These are phyloP conservation scores for Lepidocolaptes lacrymiger DNA, from an alignment of 2,797 vertebrate species.

Conservation along the genomic window DNA sequence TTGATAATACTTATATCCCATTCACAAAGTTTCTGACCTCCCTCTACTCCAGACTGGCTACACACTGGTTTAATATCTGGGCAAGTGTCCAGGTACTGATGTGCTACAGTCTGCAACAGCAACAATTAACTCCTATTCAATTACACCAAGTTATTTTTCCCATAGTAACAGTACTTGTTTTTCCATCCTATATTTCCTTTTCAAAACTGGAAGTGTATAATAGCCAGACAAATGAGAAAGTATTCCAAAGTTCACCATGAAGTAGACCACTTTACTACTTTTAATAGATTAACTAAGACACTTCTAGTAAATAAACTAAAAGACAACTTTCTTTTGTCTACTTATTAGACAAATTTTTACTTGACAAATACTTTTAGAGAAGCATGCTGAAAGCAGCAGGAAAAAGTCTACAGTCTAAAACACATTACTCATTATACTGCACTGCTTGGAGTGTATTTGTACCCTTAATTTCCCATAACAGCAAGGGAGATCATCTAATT, in stretches of 20 bases:
- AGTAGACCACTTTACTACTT: background rate
- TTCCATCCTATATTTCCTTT: constrained; percentile 48
- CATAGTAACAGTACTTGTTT: constrained; percentile 46
- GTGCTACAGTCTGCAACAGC: background rate
- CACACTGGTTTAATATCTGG: background rate
- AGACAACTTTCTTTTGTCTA: background rate
- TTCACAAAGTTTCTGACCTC: background rate
- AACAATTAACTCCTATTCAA: background rate
- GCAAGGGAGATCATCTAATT: background rate
- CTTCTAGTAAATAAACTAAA: background rate
- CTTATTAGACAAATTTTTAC: background rate
- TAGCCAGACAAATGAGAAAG: background rate
- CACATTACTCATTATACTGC: background rate
- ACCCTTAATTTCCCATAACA: background rate
- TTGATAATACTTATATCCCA: background rate
- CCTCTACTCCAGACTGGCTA: background rate
- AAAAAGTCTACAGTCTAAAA: background rate
- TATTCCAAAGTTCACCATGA: background rate
- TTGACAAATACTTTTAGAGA: background rate
- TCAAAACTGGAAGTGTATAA: constrained; percentile 1
- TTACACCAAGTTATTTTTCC: constrained; percentile 30
- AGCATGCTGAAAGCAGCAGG: background rate
- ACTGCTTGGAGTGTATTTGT: background rate
- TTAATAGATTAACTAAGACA: background rate
- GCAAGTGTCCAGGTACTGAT: background rate